Percentiles rank a stretch among this genome's conserved stretches.
Evolutionary conservation across 2,113 vertebrate genomes (phyloP).

Genomic region (Xenopus borealis): DNA sequence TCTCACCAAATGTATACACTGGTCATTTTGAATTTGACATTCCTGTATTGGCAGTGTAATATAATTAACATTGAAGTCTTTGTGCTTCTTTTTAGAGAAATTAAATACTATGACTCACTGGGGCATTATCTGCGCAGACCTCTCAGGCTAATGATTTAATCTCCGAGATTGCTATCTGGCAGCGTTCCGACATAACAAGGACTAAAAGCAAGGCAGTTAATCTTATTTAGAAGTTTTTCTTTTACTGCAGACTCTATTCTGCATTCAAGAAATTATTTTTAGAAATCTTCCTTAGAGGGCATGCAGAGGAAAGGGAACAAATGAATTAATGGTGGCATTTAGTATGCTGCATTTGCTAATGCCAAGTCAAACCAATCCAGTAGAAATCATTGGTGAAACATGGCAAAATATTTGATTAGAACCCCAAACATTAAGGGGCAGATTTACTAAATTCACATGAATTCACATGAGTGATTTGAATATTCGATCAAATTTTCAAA

Average conservation of each 20-base stretch:
- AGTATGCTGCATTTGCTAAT: no score
- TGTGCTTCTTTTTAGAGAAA: constrained; percentile 69
- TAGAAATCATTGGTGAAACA: no score
- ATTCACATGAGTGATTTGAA: no score
- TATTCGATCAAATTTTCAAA: no score
- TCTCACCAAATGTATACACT: constrained; percentile 16
- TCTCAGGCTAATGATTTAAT: constrained; percentile 71
- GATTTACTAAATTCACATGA: no score
- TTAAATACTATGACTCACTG: constrained; percentile 74
- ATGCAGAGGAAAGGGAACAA: no score
- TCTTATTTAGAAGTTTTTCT: constrained; percentile 64
- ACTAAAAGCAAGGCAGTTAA: constrained; percentile 65
- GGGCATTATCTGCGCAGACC: constrained; percentile 65
- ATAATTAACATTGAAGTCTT: constrained; percentile 69
- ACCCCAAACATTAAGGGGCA: no score
- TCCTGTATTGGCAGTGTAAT: constrained; percentile 61
- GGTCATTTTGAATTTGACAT: constrained; percentile 60
- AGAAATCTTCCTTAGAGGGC: background rate
- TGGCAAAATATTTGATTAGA: no score
- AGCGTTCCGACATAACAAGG: constrained; percentile 60
- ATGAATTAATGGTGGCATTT: no score
- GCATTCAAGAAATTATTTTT: constrained; percentile 50
- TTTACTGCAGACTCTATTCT: constrained; percentile 58
- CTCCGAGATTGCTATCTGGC: constrained; percentile 71
- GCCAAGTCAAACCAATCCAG: no score